Evolutionary conservation across 2,888 invertebrate species (phyloP).

Genomic region (Drosophila koepferae): DNA sequence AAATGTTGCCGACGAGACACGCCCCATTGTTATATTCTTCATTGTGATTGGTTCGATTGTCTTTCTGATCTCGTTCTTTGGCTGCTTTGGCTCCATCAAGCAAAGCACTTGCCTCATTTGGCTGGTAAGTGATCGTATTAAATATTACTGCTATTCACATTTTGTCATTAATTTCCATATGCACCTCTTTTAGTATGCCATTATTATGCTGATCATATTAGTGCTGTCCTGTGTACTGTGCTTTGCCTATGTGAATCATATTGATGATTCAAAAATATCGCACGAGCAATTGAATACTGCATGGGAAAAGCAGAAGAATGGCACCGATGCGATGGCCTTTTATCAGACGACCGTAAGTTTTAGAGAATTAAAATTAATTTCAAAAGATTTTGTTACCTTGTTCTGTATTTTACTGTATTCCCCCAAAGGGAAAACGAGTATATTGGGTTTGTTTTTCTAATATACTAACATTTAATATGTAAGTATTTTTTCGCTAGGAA

Average conservation of each 20-base stretch:
- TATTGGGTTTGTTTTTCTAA: no score
- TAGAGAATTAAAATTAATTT: not conserved
- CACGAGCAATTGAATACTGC: constrained; percentile 85
- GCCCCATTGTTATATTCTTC: constrained; percentile 80
- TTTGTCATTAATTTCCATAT: constrained; percentile 43
- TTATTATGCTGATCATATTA: constrained; percentile 89
- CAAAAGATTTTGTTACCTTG: not conserved
- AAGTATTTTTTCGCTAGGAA: no score
- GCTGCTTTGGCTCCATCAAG: constrained; percentile 94
- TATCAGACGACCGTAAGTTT: constrained; percentile 67
- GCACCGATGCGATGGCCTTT: constrained; percentile 63
- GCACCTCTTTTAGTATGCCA: constrained; percentile 87
- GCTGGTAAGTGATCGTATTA: constrained; percentile 87
- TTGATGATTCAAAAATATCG: constrained; percentile 48
- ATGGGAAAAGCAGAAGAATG: constrained; percentile 78
- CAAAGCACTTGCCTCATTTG: constrained; percentile 94
- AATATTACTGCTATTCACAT: not conserved
- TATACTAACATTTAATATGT: no score
- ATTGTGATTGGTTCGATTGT: constrained; percentile 89
- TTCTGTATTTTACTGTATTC: no score
- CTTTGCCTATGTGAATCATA: constrained; percentile 82
- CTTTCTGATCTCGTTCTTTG: constrained; percentile 93
- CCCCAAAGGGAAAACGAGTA: no score
- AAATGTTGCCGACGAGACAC: constrained; percentile 46
- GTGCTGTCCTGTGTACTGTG: constrained; percentile 87